Conservation (phyloP, 2,888 invertebrate genomes). For the Lagria hirta region DNA sequence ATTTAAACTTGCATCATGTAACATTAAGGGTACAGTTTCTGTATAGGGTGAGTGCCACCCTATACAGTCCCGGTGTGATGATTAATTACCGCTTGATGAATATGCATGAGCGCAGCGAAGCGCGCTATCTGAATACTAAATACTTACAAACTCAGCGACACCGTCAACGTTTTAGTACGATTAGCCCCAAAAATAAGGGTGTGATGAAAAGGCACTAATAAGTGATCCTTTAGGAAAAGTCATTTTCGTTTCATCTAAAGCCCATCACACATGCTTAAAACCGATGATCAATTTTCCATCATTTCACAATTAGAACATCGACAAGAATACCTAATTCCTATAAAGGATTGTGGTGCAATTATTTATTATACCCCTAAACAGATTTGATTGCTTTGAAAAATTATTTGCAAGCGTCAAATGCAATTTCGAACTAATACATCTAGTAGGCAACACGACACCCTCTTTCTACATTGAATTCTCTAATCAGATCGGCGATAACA, state of each 20-base stretch:
- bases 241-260: not conserved
- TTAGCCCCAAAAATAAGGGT: slow-evolving; percentile 33
- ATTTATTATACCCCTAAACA: slow-evolving; percentile 31
- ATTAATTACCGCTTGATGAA: slow-evolving; percentile 53
- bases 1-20: slow-evolving; percentile 30
- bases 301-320: no score
- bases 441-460: slow-evolving; percentile 33
- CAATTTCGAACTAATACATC: slow-evolving; percentile 47
- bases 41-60: slow-evolving; percentile 33
- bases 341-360: no score
- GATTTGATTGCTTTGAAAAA: slow-evolving; percentile 34
- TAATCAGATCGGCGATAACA: no score
- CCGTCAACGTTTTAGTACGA: slow-evolving; percentile 37
- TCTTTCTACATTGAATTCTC: no score
- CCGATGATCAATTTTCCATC: no score
- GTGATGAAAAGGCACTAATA: slow-evolving; percentile 26
- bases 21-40: slow-evolving; percentile 25
- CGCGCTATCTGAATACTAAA: slow-evolving; percentile 50
- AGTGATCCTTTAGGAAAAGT: slow-evolving; percentile 2
- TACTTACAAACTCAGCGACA: slow-evolving; percentile 44
- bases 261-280: slow-evolving; percentile 1
- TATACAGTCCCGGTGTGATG: slow-evolving; percentile 44
- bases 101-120: slow-evolving; percentile 50
- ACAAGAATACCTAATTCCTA: no score
- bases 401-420: slow-evolving; percentile 38